phyloP scores from a whole-genome alignment of 2,888 invertebrate genomes.

The Copidosoma aretas region DNA sequence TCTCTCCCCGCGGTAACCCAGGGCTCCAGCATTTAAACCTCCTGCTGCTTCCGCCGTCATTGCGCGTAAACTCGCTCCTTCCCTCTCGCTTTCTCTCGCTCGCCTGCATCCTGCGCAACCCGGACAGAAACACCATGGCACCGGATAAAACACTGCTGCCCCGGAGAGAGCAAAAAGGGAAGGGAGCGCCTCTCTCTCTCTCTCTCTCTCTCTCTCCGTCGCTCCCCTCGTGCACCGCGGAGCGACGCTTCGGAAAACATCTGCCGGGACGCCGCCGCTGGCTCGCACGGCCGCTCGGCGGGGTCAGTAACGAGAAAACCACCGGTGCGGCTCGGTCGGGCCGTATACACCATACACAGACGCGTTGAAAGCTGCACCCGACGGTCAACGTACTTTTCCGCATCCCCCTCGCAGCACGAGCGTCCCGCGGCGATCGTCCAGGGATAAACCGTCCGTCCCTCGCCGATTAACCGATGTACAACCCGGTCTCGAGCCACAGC shows the following conservation, averaged over 20 bases:
- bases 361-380: too few species aligned
- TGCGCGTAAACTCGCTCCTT: not conserved
- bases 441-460: too few species aligned
- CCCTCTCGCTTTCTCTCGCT: slow-evolving; percentile 1
- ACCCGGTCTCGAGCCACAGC: not conserved
- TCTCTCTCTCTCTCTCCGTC: not conserved
- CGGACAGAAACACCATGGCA: not conserved
- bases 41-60: too few species aligned
- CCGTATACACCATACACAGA: too few species aligned
- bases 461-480: slow-evolving; percentile 24
- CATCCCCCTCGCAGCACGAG: too few species aligned
- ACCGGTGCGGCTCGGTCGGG: slow-evolving; percentile 15
- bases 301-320: slow-evolving; percentile 36
- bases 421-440: too few species aligned
- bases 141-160: not conserved
- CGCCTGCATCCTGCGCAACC: slow-evolving; percentile 1
- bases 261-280: slow-evolving; percentile 19
- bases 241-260: slow-evolving; percentile 11
- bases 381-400: too few species aligned
- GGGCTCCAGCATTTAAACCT: too few species aligned
- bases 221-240: slow-evolving; percentile 5
- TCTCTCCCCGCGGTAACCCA: too few species aligned
- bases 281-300: not conserved
- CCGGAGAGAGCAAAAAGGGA: not conserved
- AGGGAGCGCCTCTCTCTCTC: not conserved